Percentiles rank a stretch among this genome's conserved stretches.
Conservation (phyloP, 2,888 invertebrate genomes). For the Steinernema carpocapsae region DNA sequence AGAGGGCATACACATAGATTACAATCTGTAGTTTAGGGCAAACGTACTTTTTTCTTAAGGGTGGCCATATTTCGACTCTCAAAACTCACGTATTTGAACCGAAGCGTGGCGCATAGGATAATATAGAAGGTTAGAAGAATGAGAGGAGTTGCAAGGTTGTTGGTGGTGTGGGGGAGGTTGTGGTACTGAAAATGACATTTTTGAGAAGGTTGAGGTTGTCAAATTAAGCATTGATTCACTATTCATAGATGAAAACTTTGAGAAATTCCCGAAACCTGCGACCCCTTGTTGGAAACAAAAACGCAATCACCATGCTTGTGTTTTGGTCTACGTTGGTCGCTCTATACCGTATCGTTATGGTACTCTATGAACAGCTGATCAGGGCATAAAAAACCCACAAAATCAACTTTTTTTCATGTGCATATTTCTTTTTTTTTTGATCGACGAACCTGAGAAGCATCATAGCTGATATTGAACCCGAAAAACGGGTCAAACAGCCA, state of each 20-base stretch:
- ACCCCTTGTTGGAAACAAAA: too few relatives aligned
- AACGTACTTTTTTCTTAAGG: not conserved
- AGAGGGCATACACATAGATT: too few relatives aligned
- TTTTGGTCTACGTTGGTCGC: too few relatives aligned
- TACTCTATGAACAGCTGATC: too few relatives aligned
- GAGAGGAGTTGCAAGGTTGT: slow-evolving; percentile 7
- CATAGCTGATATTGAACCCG: not conserved
- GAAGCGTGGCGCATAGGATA: not conserved
- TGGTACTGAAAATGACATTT: not conserved
- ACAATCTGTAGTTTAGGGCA: not conserved
- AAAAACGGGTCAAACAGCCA: slow-evolving; percentile 6
- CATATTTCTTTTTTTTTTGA: too few relatives aligned
- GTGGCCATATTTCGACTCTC: not conserved
- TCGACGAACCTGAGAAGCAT: not conserved
- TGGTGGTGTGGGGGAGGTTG: slow-evolving; percentile 2
- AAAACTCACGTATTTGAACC: not conserved
- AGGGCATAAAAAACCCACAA: too few relatives aligned
- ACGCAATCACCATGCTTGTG: too few relatives aligned
- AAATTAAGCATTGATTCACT: not conserved
- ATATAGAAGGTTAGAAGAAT: not conserved
- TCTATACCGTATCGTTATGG: not conserved
- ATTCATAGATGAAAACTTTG: too few relatives aligned
- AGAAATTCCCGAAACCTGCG: too few relatives aligned
- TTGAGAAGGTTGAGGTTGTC: not conserved
- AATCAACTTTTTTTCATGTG: too few relatives aligned